Conservation (phyloP, 2,113 vertebrate species). For the Machaerirhynchus nigripectus region DNA sequence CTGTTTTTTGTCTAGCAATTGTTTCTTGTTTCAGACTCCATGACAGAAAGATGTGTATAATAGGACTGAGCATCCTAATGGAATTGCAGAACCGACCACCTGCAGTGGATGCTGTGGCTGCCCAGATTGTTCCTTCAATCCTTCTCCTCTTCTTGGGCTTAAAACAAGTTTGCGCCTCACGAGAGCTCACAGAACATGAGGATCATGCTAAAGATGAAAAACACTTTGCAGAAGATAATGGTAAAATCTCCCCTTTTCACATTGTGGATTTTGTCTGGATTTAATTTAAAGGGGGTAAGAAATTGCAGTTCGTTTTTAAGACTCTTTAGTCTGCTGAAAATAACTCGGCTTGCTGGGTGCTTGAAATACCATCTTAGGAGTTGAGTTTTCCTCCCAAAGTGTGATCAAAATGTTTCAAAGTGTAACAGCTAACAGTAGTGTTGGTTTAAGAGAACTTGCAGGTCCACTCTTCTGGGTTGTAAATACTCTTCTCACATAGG, state of each 20-base stretch:
- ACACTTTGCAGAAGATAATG: conserved; percentile 87
- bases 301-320: conserved; percentile 45
- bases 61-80: conserved; percentile 92
- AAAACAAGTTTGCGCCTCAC: conserved; percentile 89
- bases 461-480: background rate
- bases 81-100: conserved; percentile 87
- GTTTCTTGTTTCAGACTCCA: conserved; percentile 81
- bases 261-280: conserved; percentile 63
- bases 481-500: background rate
- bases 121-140: conserved; percentile 90
- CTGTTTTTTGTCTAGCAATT: background rate
- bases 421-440: background rate
- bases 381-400: background rate
- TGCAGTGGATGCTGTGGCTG: conserved; percentile 82
- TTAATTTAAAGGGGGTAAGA: conserved; percentile 57
- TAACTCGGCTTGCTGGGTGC: background rate
- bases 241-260: conserved; percentile 73
- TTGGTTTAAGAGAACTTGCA: background rate
- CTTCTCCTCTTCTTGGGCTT: conserved; percentile 95
- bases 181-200: conserved; percentile 81
- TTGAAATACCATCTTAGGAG: background rate
- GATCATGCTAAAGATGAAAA: conserved; percentile 72
- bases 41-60: conserved; percentile 97
- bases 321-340: conserved; percentile 31
- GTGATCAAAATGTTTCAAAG: background rate